phyloP scores from a whole-genome alignment of 30 jellyfish, hydroid and myxozoan genomes.

The Aurelia aurita complex sp. Pacific region DNA sequence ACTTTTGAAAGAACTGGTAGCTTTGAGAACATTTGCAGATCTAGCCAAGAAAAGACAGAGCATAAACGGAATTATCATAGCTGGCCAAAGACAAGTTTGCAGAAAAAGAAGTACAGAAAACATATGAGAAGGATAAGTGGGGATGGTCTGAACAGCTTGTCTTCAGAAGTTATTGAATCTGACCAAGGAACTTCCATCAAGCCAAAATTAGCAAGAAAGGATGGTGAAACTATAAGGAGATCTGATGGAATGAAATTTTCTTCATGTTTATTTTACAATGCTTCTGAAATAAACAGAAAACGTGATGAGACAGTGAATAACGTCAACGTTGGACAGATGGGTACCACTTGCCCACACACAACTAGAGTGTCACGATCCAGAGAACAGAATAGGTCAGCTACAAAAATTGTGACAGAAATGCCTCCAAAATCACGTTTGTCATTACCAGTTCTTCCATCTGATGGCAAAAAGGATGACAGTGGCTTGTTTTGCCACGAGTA shows the following conservation, averaged over 20 bases:
- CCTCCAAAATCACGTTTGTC: neutral
- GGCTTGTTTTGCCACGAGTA: neutral
- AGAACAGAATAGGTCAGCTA: neutral
- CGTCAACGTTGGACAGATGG: no score
- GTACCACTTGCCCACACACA: neutral
- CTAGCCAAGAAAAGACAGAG: neutral
- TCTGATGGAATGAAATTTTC: neutral
- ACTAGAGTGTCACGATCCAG: neutral
- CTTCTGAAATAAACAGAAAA: no score
- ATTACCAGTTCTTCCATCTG: neutral
- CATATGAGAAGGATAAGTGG: neutral
- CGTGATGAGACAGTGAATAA: no score
- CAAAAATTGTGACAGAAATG: neutral
- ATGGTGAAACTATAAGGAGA: neutral
- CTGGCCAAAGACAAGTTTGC: constrained; percentile 28
- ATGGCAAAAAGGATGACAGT: neutral
- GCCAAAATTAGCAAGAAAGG: neutral
- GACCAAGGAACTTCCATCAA: neutral
- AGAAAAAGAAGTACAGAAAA: constrained; percentile 8
- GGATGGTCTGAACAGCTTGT: neutral
- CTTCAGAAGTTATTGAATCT: neutral
- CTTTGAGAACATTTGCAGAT: neutral
- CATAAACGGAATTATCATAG: constrained; percentile 15
- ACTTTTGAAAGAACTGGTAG: neutral
- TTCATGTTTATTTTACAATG: neutral